These are phyloP conservation scores for Drosophila affinis DNA, from an alignment of 2,888 invertebrate genomes.

Conservation along the genomic window DNA sequence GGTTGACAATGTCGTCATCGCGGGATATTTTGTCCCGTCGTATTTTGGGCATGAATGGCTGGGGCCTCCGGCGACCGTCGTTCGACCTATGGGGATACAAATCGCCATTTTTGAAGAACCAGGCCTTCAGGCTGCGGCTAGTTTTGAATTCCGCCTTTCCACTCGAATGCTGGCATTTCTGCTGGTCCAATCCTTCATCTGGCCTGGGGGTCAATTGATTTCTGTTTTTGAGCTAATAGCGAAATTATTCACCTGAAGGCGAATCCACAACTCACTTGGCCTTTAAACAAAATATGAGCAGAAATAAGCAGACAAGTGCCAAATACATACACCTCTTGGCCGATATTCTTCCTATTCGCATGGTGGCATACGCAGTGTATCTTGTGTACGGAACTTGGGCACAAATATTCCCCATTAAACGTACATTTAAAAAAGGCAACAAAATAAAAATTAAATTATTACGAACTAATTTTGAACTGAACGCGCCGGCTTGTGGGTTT, in stretches of 20 bases:
- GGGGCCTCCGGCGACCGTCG: constrained; percentile 59
- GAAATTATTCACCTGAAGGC: too few species aligned
- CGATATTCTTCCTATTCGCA: constrained; percentile 86
- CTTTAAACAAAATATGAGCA: constrained; percentile 85
- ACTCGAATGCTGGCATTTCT: constrained; percentile 16
- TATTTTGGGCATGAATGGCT: constrained; percentile 84
- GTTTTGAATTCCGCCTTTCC: constrained; percentile 16
- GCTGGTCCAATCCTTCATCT: constrained; percentile 57
- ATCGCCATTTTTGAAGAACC: constrained; percentile 92
- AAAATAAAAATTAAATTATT: too few species aligned
- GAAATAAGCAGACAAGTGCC: constrained; percentile 84
- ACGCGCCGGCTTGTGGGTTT: too few species aligned
- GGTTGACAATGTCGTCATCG: constrained; percentile 91
- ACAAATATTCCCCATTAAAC: too few species aligned
- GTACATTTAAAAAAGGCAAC: too few species aligned
- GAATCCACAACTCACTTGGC: constrained; percentile 81
- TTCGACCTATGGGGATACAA: constrained; percentile 85
- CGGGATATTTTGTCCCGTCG: constrained; percentile 90
- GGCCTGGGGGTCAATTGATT: constrained; percentile 62
- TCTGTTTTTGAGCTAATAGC: too few species aligned
- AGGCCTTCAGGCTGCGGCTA: constrained; percentile 82
- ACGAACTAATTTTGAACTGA: too few species aligned
- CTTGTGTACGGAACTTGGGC: too few species aligned
- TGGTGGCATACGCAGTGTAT: constrained; percentile 56
- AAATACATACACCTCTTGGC: constrained; percentile 86